phyloP scores from a whole-genome alignment of 2,113 vertebrate species.

The Xenopus borealis region DNA sequence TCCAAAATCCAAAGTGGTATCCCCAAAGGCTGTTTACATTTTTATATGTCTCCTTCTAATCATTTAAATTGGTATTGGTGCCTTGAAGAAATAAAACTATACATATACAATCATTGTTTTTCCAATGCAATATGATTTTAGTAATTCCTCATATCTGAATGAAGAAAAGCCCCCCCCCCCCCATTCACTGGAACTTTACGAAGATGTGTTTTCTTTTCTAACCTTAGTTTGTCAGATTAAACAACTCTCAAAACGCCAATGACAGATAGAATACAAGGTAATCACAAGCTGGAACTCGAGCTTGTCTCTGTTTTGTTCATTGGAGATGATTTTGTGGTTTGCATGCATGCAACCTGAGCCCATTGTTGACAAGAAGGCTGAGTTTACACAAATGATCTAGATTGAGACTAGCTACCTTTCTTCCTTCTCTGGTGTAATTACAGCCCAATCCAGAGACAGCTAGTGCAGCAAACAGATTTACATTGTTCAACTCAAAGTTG shows the following conservation, averaged over 20 bases:
- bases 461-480: constrained; percentile 81
- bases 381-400: constrained; percentile 78
- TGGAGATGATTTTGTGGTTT: constrained; percentile 77
- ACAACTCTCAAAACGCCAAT: constrained; percentile 52
- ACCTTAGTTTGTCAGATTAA: constrained; percentile 57
- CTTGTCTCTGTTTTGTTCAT: constrained; percentile 71
- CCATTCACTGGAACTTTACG: constrained; percentile 16
- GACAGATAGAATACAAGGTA: constrained; percentile 60
- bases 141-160: no score
- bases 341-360: constrained; percentile 70
- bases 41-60: no score
- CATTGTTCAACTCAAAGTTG: constrained; percentile 64
- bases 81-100: no score
- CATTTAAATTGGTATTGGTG: no score
- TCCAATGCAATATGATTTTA: no score
- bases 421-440: constrained; percentile 83
- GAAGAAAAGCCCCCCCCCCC: no score
- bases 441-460: constrained; percentile 81
- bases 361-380: constrained; percentile 76
- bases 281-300: constrained; percentile 62
- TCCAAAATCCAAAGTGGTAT: no score
- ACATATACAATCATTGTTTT: no score
- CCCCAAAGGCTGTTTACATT: no score
- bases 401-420: constrained; percentile 71
- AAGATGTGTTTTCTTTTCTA: constrained; percentile 52